Percentiles rank a stretch among this genome's conserved stretches.
phyloP scores from a whole-genome alignment of 2,113 vertebrate genomes.

The Rattus rattus region DNA sequence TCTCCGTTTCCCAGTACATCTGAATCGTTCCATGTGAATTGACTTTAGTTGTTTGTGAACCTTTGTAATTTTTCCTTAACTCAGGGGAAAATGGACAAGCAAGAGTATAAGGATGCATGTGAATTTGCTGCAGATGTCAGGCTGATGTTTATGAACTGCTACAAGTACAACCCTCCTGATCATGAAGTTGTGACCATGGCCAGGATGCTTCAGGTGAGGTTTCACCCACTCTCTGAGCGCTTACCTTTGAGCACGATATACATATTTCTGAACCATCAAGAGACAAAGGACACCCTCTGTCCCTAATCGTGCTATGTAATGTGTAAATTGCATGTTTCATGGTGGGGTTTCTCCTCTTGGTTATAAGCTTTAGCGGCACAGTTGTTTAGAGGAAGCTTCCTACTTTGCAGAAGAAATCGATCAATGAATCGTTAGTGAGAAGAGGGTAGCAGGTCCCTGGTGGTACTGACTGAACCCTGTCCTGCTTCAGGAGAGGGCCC shows the following conservation, averaged over 20 bases:
- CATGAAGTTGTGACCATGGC: conserved; percentile 93
- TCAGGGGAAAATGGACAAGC: conserved; percentile 93
- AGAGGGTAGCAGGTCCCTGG: neutral
- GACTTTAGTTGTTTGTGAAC: conserved; percentile 48
- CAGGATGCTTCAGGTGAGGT: conserved; percentile 92
- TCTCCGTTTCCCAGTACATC: neutral
- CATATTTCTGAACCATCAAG: conserved; percentile 10
- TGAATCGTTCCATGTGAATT: conserved; percentile 44
- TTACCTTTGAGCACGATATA: conserved; percentile 23
- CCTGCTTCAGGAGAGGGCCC: neutral
- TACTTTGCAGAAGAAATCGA: neutral
- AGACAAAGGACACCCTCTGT: neutral
- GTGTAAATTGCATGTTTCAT: neutral
- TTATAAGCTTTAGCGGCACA: neutral
- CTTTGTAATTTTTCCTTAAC: conserved; percentile 60
- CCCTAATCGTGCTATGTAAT: neutral
- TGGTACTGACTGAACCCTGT: neutral
- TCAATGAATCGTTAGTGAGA: neutral
- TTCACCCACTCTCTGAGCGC: neutral
- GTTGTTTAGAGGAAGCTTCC: conserved; percentile 10
- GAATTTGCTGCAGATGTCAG: conserved; percentile 94
- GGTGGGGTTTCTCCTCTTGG: neutral
- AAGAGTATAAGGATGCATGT: conserved; percentile 89
- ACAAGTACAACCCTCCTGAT: conserved; percentile 91
- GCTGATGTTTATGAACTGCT: conserved; percentile 95